Base-by-base conservation (phyloP, 2,113 vertebrate genomes). In the Globicephala melas region DNA sequence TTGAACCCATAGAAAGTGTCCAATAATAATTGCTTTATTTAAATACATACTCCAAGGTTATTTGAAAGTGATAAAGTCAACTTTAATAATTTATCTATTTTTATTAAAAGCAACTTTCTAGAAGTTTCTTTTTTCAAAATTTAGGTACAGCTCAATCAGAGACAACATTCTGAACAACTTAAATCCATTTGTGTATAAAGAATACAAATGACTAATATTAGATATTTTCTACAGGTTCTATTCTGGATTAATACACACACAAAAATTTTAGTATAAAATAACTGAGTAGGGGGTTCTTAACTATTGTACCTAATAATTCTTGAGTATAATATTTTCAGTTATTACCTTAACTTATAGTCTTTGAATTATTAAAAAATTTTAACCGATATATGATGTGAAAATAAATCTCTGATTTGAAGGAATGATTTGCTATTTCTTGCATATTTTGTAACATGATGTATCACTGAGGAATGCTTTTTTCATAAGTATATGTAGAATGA, bases 381-480 rank as follows among this genome's bases (percentile, higher is more conserved):
- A 77, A 70, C 3, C 28, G 50, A 60, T 71, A 26, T 44, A 38
- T 55, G 33, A 92, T 23, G 58, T 73, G 73, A 97, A 94, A 98
- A 96, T 86, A 97, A 97, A 97, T 89, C 38, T 96, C 80, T 95
- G 15, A 63, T 67, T 96, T 97, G 87, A 98, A 98, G 97, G 44
- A 71, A 77, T 97, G 79, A 95, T 95, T 97, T 65, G 10, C 5
- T 87, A 97, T 53, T 17, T 53, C 36, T 79, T 7, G 33, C 2
- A 20, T 68, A 68, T 15, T 73, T 96, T 14, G 47, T 92, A 93
- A 87, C 7, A 33, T 58, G 89, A 85, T 38, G 8, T 36, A 28
- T 36, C 50, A 92, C 14, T 74, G 41, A 85, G 7, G 10, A 93
- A 82, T 96, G 55, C 4, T 65, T 88, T 47, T 94, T 90, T 92